These are phyloP conservation scores for Sapajus apella DNA, from an alignment of 2,113 vertebrate genomes.

Conservation along the genomic window DNA sequence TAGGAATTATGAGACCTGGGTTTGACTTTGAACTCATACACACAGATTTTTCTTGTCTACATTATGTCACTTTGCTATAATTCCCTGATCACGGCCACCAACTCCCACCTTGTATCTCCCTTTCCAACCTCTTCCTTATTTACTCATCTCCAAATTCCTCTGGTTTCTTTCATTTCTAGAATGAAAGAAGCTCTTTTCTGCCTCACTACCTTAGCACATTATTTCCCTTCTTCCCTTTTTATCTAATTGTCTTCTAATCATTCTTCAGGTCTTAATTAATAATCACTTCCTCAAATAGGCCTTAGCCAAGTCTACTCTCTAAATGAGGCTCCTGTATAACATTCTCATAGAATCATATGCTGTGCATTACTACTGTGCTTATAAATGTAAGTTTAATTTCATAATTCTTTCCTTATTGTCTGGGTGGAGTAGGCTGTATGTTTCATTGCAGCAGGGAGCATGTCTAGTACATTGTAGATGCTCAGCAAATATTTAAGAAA, in stretches of 20 bases:
- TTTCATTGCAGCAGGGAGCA: not conserved
- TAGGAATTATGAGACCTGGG: not conserved
- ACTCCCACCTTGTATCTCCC: not conserved
- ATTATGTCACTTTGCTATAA: not conserved
- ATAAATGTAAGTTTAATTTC: conserved; percentile 9
- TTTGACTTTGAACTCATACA: not conserved
- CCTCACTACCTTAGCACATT: not conserved
- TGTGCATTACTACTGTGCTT: not conserved
- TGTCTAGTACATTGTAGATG: not conserved
- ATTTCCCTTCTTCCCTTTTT: conserved; percentile 12
- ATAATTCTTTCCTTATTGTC: not conserved
- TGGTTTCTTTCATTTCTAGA: not conserved
- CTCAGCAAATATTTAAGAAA: conserved; percentile 41
- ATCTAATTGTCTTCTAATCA: not conserved
- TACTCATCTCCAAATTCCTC: not conserved
- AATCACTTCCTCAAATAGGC: not conserved
- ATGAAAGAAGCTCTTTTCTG: not conserved
- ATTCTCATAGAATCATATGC: not conserved
- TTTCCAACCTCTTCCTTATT: not conserved
- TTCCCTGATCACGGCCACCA: not conserved
- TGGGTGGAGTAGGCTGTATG: not conserved
- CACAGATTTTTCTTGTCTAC: not conserved
- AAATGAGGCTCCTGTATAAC: not conserved
- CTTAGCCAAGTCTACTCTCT: not conserved
- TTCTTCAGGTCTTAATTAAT: not conserved